Conservation (phyloP, 2,113 vertebrate species). For the Micronycteris hirsuta region DNA sequence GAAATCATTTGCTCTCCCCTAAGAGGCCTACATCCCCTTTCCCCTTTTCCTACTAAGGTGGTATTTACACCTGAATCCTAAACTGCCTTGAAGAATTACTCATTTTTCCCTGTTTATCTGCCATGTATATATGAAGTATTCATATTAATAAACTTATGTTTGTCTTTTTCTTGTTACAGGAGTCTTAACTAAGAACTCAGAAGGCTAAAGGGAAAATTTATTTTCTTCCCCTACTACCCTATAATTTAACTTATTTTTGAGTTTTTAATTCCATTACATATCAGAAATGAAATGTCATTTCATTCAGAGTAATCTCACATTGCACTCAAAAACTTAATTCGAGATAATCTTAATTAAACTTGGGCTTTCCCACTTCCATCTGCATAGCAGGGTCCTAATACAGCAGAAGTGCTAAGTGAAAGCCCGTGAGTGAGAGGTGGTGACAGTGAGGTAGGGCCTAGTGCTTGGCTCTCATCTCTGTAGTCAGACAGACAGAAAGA, state of each 20-base stretch:
- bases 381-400: neutral
- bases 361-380: neutral
- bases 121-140: neutral
- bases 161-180: neutral
- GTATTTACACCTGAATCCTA: no score
- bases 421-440: neutral
- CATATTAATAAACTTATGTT: neutral
- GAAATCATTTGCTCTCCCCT: neutral
- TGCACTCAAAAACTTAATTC: neutral
- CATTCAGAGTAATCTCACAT: neutral
- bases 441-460: neutral
- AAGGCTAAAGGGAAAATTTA: neutral
- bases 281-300: neutral
- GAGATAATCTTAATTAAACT: neutral
- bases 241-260: constrained; percentile 13
- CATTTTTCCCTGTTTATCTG: neutral
- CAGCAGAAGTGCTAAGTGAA: neutral
- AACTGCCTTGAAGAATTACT: neutral
- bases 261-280: neutral
- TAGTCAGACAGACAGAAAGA: neutral
- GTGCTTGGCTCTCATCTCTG: neutral
- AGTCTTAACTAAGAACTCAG: neutral
- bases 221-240: neutral
- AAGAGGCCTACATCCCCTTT: neutral
- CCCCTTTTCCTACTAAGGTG: neutral